phyloP scores from a whole-genome alignment of 2,797 vertebrate genomes.

The Iguana delicatissima region DNA sequence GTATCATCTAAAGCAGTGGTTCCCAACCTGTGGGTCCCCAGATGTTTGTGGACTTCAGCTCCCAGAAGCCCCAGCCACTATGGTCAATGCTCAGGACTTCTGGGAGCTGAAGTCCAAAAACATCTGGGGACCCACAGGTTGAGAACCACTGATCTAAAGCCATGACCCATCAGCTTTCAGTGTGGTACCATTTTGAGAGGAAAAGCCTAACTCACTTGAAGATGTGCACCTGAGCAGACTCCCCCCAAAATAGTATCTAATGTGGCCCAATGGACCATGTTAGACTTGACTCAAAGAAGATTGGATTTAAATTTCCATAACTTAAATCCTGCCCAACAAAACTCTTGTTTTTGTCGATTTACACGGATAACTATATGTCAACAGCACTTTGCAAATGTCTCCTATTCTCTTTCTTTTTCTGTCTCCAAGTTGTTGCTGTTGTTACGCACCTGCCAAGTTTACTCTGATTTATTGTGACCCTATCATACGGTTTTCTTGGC shows the following conservation, averaged over 20 bases:
- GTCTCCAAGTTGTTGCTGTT: not conserved
- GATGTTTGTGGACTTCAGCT: too few relatives aligned
- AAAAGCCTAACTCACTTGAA: not conserved
- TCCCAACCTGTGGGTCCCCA: too few relatives aligned
- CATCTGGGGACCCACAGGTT: too few relatives aligned
- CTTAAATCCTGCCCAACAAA: too few relatives aligned
- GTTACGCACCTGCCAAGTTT: too few relatives aligned
- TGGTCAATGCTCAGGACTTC: too few relatives aligned
- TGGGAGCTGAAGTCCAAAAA: too few relatives aligned
- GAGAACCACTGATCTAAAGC: too few relatives aligned
- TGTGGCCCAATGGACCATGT: not conserved
- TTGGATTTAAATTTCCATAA: not conserved
- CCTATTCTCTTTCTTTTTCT: not conserved
- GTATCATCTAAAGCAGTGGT: too few relatives aligned
- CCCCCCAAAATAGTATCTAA: not conserved
- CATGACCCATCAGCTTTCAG: not conserved
- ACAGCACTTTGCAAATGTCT: not conserved
- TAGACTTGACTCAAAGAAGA: not conserved
- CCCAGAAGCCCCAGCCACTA: too few relatives aligned
- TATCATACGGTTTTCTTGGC: too few relatives aligned
- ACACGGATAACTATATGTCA: not conserved
- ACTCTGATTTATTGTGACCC: too few relatives aligned
- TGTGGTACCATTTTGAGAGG: not conserved
- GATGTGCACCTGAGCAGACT: not conserved
- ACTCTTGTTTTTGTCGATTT: not conserved